Evolutionary conservation across 2,797 vertebrate genomes (phyloP), one percentile per base, ranked within the genome.

Genomic region (Mallotus villosus): DNA sequence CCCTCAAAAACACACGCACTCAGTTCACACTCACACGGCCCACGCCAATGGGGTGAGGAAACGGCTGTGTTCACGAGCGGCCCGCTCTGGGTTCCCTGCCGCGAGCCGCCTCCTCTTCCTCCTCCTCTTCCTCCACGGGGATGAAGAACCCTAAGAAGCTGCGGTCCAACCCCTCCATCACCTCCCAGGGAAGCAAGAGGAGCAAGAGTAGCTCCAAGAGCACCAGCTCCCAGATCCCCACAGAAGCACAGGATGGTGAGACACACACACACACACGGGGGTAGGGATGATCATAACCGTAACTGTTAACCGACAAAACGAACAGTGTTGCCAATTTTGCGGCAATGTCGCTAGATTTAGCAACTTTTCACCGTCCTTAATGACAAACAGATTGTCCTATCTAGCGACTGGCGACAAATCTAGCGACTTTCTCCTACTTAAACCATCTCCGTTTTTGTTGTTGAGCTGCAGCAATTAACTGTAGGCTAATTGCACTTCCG

Each of bases 161-260:
- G 87, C 96, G 93, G 84, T 88, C 94, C 0, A 95, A 96, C 84
- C 93, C 95, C 0, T 97, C 96, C 76, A 93, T 98, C 87, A 95
- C 94, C 86, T 97, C 95, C 87, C 96, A 97, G 86, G 87, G 92
- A 90, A 96, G 96, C 91, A 97, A 94, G 90, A 96, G 95, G 85
- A 97, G 95, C 90, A 97, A 96, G 89, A 90, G 93, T 81, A 97
- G 96, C 90, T 93, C 94, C 74, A 96, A 95, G 74, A 95, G 96
- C 0, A 91, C 94, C 74, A 91, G 94, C 63, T 97, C 96, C 6
- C 96, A 98, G 90, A 95, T 97, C 70, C 96, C 97, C 55, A 92
- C 93, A 25, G 95, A 97, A 82, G 95, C 93, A 0, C 96, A 96
- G 85, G 95, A 97, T 77, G 97, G 96, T 98, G 89, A 88, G 93